These are phyloP conservation scores for Montipora capitata DNA, from an alignment of 92 coral and sea anemone genomes.

Conservation along the genomic window DNA sequence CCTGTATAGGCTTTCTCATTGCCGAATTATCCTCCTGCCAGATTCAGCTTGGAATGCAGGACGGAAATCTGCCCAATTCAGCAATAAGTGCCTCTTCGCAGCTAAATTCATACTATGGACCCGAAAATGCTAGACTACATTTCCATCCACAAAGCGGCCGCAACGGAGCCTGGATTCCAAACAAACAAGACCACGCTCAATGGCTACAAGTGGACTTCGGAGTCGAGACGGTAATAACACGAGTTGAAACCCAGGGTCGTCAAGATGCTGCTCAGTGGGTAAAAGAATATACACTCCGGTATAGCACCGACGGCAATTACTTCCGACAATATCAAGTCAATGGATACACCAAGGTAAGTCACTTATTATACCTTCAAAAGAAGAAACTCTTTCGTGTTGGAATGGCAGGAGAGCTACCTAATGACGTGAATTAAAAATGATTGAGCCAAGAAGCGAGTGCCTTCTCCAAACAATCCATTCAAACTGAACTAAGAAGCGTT, in stretches of 20 bases:
- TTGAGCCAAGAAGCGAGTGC: no score
- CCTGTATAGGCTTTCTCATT: neutral
- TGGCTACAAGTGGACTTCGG: constrained; percentile 65
- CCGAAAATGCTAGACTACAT: constrained; percentile 15
- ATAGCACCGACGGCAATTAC: constrained; percentile 43
- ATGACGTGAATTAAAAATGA: no score
- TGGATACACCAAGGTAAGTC: constrained; percentile 52
- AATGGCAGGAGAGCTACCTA: no score
- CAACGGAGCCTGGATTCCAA: constrained; percentile 41
- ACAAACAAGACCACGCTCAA: constrained; percentile 28
- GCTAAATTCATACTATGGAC: neutral
- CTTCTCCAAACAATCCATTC: no score
- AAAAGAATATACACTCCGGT: constrained; percentile 39
- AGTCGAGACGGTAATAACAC: constrained; percentile 55
- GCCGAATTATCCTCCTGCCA: constrained; percentile 1
- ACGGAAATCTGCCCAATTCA: constrained; percentile 27
- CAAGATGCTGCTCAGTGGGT: constrained; percentile 52
- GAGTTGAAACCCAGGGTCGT: constrained; percentile 56
- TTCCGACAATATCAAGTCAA: constrained; percentile 42
- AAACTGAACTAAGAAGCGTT: no score
- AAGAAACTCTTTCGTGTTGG: no score
- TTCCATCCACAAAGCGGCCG: constrained; percentile 8
- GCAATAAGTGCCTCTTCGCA: constrained; percentile 20
- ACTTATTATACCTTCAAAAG: neutral
- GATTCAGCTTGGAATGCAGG: constrained; percentile 44